phyloP scores from a whole-genome alignment of 2,797 vertebrate species.

The Nyctibius grandis region DNA sequence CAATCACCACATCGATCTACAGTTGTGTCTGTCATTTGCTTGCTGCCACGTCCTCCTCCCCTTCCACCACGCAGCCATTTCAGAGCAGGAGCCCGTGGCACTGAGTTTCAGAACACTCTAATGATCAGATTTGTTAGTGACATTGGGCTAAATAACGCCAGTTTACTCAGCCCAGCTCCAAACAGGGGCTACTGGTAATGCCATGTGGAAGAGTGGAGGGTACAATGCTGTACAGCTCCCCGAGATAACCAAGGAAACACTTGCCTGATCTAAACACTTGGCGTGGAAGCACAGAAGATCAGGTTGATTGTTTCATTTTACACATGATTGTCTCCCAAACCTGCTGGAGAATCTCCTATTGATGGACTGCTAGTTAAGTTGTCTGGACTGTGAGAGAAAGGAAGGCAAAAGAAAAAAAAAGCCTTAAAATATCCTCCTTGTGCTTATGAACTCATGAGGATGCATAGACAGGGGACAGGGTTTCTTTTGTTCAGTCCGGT shows the following conservation, averaged over 20 bases:
- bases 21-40: conserved; percentile 69
- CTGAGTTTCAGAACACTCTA: conserved; percentile 30
- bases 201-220: not conserved
- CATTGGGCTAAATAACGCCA: not conserved
- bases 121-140: conserved; percentile 9
- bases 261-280: not conserved
- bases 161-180: not conserved
- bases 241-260: not conserved
- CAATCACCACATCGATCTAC: conserved; percentile 77
- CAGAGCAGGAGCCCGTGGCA: not conserved
- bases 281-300: not conserved
- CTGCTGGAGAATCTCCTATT: not conserved
- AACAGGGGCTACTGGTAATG: not conserved
- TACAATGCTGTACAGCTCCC: not conserved
- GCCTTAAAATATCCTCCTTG: not conserved
- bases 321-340: not conserved
- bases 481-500: not conserved
- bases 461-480: not conserved
- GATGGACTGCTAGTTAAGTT: not conserved
- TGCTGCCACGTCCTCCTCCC: not conserved
- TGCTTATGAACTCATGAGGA: not conserved
- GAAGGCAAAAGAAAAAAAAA: not conserved
- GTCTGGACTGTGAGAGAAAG: not conserved
- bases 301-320: conserved; percentile 33
- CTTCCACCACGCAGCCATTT: not conserved